A percentile compares a stretch with the other conserved stretches of the same genome.
These are phyloP conservation scores for Stenopsyche tienmushanensis DNA, from an alignment of 1,140 invertebrate genomes.

Conservation along the genomic window DNA sequence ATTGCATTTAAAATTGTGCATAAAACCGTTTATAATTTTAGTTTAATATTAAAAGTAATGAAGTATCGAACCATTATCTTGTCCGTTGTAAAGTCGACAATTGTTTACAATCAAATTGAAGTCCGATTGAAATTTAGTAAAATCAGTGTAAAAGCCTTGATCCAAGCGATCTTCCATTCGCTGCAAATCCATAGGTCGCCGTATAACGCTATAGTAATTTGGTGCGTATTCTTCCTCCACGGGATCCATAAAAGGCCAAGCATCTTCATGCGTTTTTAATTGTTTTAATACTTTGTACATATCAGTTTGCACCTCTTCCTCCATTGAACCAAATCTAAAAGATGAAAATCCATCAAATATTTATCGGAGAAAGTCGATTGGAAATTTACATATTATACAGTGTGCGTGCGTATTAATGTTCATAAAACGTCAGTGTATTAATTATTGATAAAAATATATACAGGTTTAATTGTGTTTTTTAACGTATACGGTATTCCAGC, in stretches of 20 bases:
- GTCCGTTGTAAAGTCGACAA: constrained; percentile 87
- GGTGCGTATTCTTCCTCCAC: constrained; percentile 90
- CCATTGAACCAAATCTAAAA: constrained; percentile 71
- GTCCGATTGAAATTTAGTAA: constrained; percentile 80
- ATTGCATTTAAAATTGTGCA: no score
- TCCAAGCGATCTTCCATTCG: constrained; percentile 88
- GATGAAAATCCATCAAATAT: constrained; percentile 25
- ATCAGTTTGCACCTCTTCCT: constrained; percentile 81
- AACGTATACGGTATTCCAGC: no score
- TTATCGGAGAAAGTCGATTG: not conserved
- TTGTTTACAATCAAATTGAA: constrained; percentile 90
- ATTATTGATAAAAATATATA: no score
- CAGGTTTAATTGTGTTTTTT: no score
- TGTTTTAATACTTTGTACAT: constrained; percentile 87
- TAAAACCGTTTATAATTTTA: no score
- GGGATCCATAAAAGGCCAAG: constrained; percentile 89
- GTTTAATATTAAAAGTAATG: constrained; percentile 13
- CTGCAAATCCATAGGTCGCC: constrained; percentile 82
- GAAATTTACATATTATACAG: no score
- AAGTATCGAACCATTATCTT: constrained; percentile 73
- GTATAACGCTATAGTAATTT: constrained; percentile 76
- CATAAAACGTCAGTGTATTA: no score
- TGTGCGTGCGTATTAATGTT: no score
- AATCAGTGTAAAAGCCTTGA: constrained; percentile 73
- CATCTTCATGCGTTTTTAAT: constrained; percentile 82